phyloP scores from a whole-genome alignment of 2,113 vertebrate species.

The Equus przewalskii region DNA sequence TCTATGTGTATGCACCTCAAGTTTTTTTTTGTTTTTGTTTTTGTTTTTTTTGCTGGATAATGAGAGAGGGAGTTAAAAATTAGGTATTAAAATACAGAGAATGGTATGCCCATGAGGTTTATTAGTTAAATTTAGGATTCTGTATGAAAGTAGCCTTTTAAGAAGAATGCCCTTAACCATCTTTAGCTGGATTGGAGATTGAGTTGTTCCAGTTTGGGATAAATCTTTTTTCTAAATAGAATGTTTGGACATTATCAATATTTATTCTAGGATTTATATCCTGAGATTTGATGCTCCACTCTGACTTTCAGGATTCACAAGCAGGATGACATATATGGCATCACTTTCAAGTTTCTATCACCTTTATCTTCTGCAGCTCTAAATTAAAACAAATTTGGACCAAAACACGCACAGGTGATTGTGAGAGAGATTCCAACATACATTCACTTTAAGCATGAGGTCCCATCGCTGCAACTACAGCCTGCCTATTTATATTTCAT shows the following conservation, averaged over 20 bases:
- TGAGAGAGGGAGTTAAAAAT: slow-evolving; percentile 26
- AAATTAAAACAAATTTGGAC: slow-evolving; percentile 44
- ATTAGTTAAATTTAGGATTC: neutral
- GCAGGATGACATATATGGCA: neutral
- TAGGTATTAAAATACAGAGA: neutral
- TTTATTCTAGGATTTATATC: neutral
- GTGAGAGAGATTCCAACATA: neutral
- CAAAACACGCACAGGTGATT: neutral
- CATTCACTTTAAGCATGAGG: slow-evolving; percentile 16
- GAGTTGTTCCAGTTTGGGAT: neutral
- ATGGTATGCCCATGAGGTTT: neutral
- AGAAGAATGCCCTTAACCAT: neutral
- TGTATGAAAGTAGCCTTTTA: neutral
- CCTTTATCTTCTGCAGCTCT: neutral
- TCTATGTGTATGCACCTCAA: neutral
- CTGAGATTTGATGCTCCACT: neutral
- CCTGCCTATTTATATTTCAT: slow-evolving; percentile 51
- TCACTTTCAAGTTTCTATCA: neutral
- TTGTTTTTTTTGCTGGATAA: neutral
- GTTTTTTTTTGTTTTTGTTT: slow-evolving; percentile 17
- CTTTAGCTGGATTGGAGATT: neutral
- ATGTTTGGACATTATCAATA: neutral
- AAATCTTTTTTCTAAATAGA: neutral
- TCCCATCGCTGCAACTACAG: neutral
- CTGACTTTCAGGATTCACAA: neutral